phyloP scores from a whole-genome alignment of 2,888 invertebrate genomes.

The Celastrina argiolus region DNA sequence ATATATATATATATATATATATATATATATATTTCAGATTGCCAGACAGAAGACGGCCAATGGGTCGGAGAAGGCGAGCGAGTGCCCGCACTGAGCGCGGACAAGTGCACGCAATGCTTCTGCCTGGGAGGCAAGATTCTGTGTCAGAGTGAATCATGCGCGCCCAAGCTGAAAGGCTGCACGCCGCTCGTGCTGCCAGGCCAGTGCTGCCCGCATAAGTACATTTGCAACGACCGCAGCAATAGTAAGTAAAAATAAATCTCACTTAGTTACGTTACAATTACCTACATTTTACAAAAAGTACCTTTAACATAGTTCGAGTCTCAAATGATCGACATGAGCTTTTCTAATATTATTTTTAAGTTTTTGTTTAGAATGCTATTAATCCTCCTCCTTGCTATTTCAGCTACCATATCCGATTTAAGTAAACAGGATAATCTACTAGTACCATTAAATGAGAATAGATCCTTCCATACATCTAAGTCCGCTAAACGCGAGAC shows the following conservation, averaged over 20 bases:
- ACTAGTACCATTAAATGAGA: conserved; percentile 45
- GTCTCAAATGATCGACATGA: too few relatives aligned
- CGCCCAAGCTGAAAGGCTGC: conserved; percentile 86
- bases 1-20: too few relatives aligned
- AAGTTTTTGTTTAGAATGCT: not conserved
- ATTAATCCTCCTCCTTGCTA: not conserved
- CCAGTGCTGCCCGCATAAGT: conserved; percentile 91
- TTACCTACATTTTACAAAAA: too few relatives aligned
- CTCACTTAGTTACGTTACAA: too few relatives aligned
- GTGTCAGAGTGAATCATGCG: conserved; percentile 87
- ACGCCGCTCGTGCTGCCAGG: conserved; percentile 85
- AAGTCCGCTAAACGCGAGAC: conserved; percentile 47
- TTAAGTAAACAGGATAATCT: conserved; percentile 37
- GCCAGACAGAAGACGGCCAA: conserved; percentile 75
- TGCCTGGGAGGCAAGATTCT: conserved; percentile 85
- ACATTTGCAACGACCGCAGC: conserved; percentile 80
- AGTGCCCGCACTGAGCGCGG: conserved; percentile 70
- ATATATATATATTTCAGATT: too few relatives aligned
- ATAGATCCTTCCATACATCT: conserved; percentile 50
- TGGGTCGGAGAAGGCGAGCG: conserved; percentile 84
- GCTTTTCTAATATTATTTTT: too few relatives aligned
- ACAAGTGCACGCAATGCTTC: conserved; percentile 87
- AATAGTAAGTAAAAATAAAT: conserved; percentile 30
- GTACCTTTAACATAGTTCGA: too few relatives aligned
- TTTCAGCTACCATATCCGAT: conserved; percentile 31